These are phyloP conservation scores for Amphimallon solstitiale DNA, from an alignment of 2,888 invertebrate genomes.

Conservation along the genomic window DNA sequence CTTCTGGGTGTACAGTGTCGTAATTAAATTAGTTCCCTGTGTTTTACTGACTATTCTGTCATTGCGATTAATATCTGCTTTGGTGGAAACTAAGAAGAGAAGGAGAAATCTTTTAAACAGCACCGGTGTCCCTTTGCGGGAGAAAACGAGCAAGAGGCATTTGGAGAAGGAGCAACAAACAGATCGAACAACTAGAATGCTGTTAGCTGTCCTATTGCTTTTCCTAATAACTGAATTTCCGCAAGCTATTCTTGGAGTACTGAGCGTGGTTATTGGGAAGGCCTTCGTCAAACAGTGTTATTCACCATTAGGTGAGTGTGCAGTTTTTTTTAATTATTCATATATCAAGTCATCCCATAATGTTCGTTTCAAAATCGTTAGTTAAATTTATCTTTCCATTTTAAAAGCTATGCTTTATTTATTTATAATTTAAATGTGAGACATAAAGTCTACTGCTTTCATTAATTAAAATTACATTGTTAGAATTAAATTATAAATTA, in stretches of 20 bases:
- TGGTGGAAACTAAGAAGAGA: constrained; percentile 81
- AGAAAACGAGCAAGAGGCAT: constrained; percentile 50
- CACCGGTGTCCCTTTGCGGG: constrained; percentile 59
- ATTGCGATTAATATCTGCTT: constrained; percentile 78
- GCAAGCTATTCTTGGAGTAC: constrained; percentile 83
- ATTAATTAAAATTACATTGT: too few relatives aligned
- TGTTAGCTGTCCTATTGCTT: constrained; percentile 84
- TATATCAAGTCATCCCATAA: too few relatives aligned
- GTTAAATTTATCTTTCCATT: too few relatives aligned
- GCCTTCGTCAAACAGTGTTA: constrained; percentile 84
- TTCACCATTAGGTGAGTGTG: constrained; percentile 75
- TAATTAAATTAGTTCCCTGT: constrained; percentile 92
- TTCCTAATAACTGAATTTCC: constrained; percentile 92
- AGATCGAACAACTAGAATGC: constrained; percentile 90
- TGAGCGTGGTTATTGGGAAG: constrained; percentile 80
- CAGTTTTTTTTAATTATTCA: neutral
- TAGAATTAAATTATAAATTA: too few relatives aligned
- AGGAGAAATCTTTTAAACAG: constrained; percentile 74
- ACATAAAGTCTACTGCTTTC: too few relatives aligned
- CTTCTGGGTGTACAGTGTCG: constrained; percentile 93
- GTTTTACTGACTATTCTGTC: constrained; percentile 85
- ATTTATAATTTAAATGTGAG: too few relatives aligned
- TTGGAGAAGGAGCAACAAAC: constrained; percentile 71
- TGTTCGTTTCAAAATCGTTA: too few relatives aligned
- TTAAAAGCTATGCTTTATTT: too few relatives aligned